A percentile compares a stretch with the other conserved stretches of the same genome.
Conservation (phyloP, 2,888 invertebrate species). For the Lasiommata megera region DNA sequence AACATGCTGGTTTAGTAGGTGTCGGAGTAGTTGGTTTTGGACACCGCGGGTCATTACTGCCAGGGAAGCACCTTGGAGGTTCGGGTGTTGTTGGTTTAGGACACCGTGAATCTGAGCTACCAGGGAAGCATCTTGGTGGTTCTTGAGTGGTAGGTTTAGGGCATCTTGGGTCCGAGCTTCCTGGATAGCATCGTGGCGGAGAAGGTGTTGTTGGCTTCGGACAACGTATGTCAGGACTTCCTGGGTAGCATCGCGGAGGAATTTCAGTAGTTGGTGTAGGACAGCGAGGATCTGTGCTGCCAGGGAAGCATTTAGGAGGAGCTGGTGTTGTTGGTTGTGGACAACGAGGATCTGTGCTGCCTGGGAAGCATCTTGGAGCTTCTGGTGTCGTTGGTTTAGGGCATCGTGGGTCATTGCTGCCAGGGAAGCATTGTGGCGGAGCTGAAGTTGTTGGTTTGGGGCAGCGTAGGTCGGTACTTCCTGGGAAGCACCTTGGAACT, state of each 20-base stretch:
- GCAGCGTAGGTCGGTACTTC: too few species aligned
- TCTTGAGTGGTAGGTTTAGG: constrained; percentile 39
- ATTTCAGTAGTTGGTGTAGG: constrained; percentile 1
- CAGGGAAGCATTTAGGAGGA: neutral
- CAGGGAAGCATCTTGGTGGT: constrained; percentile 38
- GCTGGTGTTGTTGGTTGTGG: too few species aligned
- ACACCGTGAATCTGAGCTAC: constrained; percentile 36
- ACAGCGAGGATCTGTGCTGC: neutral
- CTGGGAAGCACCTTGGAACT: too few species aligned
- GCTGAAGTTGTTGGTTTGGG: too few species aligned
- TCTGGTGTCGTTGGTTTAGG: too few species aligned
- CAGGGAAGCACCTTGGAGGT: constrained; percentile 44
- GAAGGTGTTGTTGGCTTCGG: constrained; percentile 43
- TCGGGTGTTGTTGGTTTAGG: constrained; percentile 39
- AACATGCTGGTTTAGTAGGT: constrained; percentile 36
- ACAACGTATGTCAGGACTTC: constrained; percentile 45
- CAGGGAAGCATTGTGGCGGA: too few species aligned
- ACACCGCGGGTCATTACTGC: constrained; percentile 39
- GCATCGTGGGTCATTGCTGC: too few species aligned
- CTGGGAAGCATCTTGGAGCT: too few species aligned
- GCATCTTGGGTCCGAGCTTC: constrained; percentile 46
- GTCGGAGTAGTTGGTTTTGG: constrained; percentile 38
- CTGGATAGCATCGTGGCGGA: constrained; percentile 39
- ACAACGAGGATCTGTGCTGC: too few species aligned
- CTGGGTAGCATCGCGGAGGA: constrained; percentile 35